Base-by-base conservation (phyloP, 2,113 vertebrate genomes). In the Callaeas wilsoni region DNA sequence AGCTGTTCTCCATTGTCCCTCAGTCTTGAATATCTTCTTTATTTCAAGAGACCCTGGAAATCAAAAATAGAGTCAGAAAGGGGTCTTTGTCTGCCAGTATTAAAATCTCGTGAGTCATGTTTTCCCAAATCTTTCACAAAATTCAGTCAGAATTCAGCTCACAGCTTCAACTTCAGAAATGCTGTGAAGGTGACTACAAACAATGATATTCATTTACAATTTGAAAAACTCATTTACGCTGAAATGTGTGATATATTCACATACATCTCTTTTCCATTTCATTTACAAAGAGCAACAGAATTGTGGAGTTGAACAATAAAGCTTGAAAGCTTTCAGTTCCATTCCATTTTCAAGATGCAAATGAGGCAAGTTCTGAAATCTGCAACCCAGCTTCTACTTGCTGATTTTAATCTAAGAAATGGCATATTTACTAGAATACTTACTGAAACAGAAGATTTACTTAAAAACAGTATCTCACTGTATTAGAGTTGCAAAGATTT, bases 1-100 rank as follows among this genome's bases (percentile, higher is more conserved):
- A 63, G 94, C 87, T 92, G 73, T 75, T 79, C 92, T 63, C 70
- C 78, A 60, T 93, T 92, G 65, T 96, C 90, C 75, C 78, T 42
- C 35, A 21, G 49, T 71, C 95, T 49, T 83, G 64, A 94, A 84
- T 84, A 62, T 95, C 92, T 92, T 88, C 70, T 87, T 96, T 84
- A 75, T 79, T 79, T 83, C 87, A 88, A 62, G 70, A 93, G 57
- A 90, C 53, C 57, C 63, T 74, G 56, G 73, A 50, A 79, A 91
- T 87, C 59, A 87, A 89, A 96, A 93, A 47, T n/a, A 85, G 86
- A 57, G 60, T 91, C 87, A 92, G 81, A 95, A 96, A 95, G 87
- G 60, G 52, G 37, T 63, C 94, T 97, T 97, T 95, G 82, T 95
- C 73, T 96, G 52, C 42, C 60, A 39, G 29, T 59, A 37, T 79